These are phyloP conservation scores for Acridotheres tristis DNA, from an alignment of 2,797 vertebrate genomes.

Conservation along the genomic window DNA sequence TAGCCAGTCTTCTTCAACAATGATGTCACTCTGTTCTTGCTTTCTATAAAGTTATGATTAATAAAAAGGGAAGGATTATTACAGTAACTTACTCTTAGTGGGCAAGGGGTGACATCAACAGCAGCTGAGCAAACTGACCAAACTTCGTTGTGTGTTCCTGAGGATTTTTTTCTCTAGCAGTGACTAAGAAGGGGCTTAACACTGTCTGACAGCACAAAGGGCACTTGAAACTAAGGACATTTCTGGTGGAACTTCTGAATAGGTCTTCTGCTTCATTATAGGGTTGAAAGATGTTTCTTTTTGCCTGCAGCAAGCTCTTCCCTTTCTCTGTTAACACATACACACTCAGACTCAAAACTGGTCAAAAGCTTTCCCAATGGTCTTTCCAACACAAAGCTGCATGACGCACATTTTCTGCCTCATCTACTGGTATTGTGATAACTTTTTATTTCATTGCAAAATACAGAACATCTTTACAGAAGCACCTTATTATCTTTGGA, in stretches of 20 bases:
- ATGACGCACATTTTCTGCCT: neutral
- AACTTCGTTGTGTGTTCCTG: conserved; percentile 63
- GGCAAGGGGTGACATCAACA: conserved; percentile 76
- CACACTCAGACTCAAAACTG: neutral
- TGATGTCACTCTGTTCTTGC: conserved; percentile 75
- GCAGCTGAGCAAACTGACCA: conserved; percentile 82
- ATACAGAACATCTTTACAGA: conserved; percentile 22
- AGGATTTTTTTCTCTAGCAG: neutral
- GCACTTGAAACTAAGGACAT: conserved; percentile 64
- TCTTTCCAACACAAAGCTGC: neutral
- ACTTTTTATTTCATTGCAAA: neutral
- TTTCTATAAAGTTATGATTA: conserved; percentile 78
- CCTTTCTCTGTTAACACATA: neutral
- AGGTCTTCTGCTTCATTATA: conserved; percentile 31
- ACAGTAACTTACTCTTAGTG: conserved; percentile 78
- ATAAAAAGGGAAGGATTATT: conserved; percentile 79
- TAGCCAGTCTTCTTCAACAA: conserved; percentile 69
- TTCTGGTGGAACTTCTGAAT: conserved; percentile 45
- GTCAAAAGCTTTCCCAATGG: neutral
- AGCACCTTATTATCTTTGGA: conserved; percentile 8
- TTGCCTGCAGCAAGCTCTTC: neutral
- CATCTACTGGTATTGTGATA: neutral
- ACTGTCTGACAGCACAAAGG: conserved; percentile 73
- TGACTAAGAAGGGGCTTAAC: conserved; percentile 77
- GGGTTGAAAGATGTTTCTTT: conserved; percentile 12